Evolutionary conservation across 2,888 invertebrate genomes (phyloP), one percentile per base, ranked within the genome.

Genomic region (Dryocosmus kuriphilus): DNA sequence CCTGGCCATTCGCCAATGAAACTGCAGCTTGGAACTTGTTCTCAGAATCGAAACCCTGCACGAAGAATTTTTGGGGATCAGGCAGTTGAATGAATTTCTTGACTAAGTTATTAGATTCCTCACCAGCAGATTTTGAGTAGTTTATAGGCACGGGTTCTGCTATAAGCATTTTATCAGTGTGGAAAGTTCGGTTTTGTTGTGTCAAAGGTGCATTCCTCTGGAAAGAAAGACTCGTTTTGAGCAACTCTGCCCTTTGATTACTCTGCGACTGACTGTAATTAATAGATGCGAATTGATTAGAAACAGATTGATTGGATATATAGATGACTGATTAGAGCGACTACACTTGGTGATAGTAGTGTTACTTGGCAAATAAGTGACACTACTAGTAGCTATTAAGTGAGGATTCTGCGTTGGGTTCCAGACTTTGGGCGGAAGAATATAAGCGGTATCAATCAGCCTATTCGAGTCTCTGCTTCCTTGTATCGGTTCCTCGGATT

Each of bases 91-190:
- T 27, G 2, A 24, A 67, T 19, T 67, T 67, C 9, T 16, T 46
- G 9, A 67, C 30, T 19, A 46, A 3, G 27, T 27, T 46, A 8
- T n/a, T 51, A 9, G 71, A 19, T 19, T 71, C 51, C 5, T 46
- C 71, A 16, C 24, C 41, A 16, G 24, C 6, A 7, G 71, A 19
- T 30, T 71, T 71, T 11, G 71, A 71, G 30, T 71, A 51, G 30
- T 71, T 71, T 8, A 71, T 51, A 24, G 71, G 71, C 30, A 71
- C 51, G 2, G 71, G 71, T 51, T 71, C 71, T 32, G 46, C 71
- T 30, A 51, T 51, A 0, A 46, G 51, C 9, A 71, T 71, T 51
- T 71, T 71, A 51, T 71, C 46, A 30, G 8, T 51, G 46, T 71
- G 51, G n/a, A 30, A 71, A 2, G 9, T 51, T 51, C 71, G 27